Evolutionary conservation across 2,113 vertebrate species (phyloP).

Genomic region (Pungitius pungitius): DNA sequence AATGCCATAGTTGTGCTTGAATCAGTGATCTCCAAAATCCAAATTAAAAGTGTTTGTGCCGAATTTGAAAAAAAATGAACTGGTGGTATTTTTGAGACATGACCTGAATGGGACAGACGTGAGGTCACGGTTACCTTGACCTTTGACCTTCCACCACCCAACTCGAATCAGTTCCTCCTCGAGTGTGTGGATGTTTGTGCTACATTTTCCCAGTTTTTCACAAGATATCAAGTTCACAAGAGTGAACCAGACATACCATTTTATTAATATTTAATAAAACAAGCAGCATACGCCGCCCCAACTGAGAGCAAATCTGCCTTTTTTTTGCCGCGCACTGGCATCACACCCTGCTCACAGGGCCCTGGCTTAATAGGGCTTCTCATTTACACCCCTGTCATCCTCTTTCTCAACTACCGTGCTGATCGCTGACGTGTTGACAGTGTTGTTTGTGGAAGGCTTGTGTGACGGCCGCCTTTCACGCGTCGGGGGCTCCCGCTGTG

Average conservation of each 20-base stretch:
- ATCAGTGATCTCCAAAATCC: neutral
- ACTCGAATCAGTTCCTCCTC: no score
- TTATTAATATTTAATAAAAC: neutral
- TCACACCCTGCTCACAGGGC: constrained; percentile 22
- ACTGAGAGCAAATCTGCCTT: constrained; percentile 25
- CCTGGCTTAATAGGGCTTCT: constrained; percentile 32
- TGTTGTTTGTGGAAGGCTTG: constrained; percentile 48
- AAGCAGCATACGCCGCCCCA: constrained; percentile 4
- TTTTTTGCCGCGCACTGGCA: constrained; percentile 23
- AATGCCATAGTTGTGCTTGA: no score
- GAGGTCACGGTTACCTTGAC: no score
- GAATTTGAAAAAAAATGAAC: no score
- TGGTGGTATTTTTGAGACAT: no score
- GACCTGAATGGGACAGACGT: no score
- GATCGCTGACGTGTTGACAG: constrained; percentile 48
- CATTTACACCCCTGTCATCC: constrained; percentile 58
- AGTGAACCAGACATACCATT: neutral
- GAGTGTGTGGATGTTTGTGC: neutral
- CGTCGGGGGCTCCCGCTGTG: constrained; percentile 13
- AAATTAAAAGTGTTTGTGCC: no score
- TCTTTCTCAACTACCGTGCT: constrained; percentile 27
- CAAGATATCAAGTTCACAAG: neutral
- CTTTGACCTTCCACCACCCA: no score
- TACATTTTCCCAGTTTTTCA: neutral
- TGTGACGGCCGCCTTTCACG: constrained; percentile 56